Base-by-base conservation (phyloP, 1,140 invertebrate genomes). In the Drosophila athabasca region DNA sequence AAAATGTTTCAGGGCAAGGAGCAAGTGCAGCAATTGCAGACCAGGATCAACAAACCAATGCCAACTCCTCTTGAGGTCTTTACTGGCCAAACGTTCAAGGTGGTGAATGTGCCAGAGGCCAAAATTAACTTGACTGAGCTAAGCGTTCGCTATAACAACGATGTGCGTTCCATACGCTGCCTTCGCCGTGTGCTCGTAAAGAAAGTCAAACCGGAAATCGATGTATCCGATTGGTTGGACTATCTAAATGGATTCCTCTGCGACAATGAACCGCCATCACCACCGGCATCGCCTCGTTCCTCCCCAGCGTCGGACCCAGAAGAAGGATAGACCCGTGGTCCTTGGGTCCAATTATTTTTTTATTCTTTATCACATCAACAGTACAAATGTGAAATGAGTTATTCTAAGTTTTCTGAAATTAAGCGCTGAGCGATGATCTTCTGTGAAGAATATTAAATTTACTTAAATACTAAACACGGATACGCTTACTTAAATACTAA, bases 51-150 rank as follows among this genome's bases (percentile, higher is more conserved):
- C 1, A 87, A 82, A 44, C 68, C 74, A 3, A 44, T 88, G 19
- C 74, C 83, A 13, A 87, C 65, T 0, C 82, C 78, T 1, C 74
- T 81, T n/a, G 82, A 74, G 6, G 49, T 72, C 15, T 54, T 77
- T 8, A 65, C 61, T 1, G 76, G 70, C 1, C 78, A 75, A 9
- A 62, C 74, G 29, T 62, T 57, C 4, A 87, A 72, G 46, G 64
- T 87, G 24, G 79, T 88, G 0, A 79, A 82, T 64, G 48, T 87
- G 3, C 82, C 82, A 2, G 71, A 76, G 11, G 83, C 79, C 31
- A 62, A 54, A 6, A 65, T 87, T 15, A 64, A 81, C 48, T 44
- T 67, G 2, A 22, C 24, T 13, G 68, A 60, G 11, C 66, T 79
- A 70, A 72, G 83, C 0, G 8, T 67, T n/a, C 51, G 62, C 15